Conservation (phyloP, 2,797 vertebrate species). For the Mionectes olivaceus region DNA sequence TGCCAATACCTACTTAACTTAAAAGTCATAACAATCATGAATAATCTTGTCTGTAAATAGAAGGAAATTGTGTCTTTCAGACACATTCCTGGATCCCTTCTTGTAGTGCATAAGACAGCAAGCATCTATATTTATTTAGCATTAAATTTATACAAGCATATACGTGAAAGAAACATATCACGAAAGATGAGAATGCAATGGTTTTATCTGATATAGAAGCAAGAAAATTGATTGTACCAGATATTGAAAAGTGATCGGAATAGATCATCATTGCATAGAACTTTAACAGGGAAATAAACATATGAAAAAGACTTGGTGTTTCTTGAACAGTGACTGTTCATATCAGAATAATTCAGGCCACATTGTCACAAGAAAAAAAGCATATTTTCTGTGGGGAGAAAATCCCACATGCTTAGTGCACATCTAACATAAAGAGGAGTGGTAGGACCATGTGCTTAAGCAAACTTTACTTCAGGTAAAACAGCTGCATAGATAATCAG, state of each 20-base stretch:
- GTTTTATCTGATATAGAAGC: not conserved
- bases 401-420: not conserved
- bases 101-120: not conserved
- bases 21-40: not conserved
- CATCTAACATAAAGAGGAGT: not conserved
- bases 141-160: not conserved
- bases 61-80: not conserved
- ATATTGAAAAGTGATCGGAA: not conserved
- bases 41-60: not conserved
- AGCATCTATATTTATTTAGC: not conserved
- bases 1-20: not conserved
- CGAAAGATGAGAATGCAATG: not conserved
- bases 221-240: not conserved
- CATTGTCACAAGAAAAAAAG: not conserved
- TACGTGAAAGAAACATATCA: not conserved
- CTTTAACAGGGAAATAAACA: not conserved
- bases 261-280: not conserved
- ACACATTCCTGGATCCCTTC: not conserved
- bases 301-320: not conserved
- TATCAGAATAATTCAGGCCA: not conserved
- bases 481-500: not conserved
- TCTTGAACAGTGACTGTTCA: not conserved
- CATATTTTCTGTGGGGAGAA: not conserved
- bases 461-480: not conserved
- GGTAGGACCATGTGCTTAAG: not conserved